Percentiles rank a stretch among this genome's conserved stretches.
These are phyloP conservation scores for Oscheius onirici DNA, from an alignment of 2,888 invertebrate species.

Conservation along the genomic window DNA sequence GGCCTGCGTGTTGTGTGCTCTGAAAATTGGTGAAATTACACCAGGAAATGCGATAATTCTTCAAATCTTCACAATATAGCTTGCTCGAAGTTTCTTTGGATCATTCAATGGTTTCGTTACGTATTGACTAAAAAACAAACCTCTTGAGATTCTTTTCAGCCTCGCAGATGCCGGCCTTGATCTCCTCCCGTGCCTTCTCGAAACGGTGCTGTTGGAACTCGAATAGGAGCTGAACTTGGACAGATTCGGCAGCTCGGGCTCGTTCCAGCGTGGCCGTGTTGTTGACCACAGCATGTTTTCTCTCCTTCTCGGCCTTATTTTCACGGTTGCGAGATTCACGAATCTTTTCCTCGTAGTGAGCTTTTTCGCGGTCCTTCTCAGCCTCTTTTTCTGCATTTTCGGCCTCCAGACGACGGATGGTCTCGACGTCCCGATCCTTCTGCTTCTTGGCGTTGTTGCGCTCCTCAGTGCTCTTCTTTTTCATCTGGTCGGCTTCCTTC, in stretches of 20 bases:
- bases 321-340: slow-evolving; percentile 15
- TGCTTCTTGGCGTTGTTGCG: slow-evolving; percentile 49
- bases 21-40: slow-evolving; percentile 28
- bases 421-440: slow-evolving; percentile 33
- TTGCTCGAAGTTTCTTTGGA: no score
- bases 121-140: no score
- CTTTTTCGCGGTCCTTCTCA: slow-evolving; percentile 29
- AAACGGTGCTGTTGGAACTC: slow-evolving; percentile 32
- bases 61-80: no score
- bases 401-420: slow-evolving; percentile 29
- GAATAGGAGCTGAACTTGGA: slow-evolving; percentile 38
- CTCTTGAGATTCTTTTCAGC: slow-evolving; percentile 39
- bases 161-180: slow-evolving; percentile 36
- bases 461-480: slow-evolving; percentile 56
- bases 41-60: not conserved
- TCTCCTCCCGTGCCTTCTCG: slow-evolving; percentile 40
- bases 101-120: no score
- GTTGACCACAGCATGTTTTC: slow-evolving; percentile 34
- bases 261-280: slow-evolving; percentile 37
- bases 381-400: slow-evolving; percentile 31
- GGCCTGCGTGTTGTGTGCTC: slow-evolving; percentile 40
- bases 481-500: slow-evolving; percentile 51
- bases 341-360: slow-evolving; percentile 21
- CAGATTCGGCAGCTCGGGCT: slow-evolving; percentile 38
- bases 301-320: slow-evolving; percentile 35